These are phyloP conservation scores for Orcinus orca DNA, from an alignment of 2,113 vertebrate species.

Conservation along the genomic window DNA sequence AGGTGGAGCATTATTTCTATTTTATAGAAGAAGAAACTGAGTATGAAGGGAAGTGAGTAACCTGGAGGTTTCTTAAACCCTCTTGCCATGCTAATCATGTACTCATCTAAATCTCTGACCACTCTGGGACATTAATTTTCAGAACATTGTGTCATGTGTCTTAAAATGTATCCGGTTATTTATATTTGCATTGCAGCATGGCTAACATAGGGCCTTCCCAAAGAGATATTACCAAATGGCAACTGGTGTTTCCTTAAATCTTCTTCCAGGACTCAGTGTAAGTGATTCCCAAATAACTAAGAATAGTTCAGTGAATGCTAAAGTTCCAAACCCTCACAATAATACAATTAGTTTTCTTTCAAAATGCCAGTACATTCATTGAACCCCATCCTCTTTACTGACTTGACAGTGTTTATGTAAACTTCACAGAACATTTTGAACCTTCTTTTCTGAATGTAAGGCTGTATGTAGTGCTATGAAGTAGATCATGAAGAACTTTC, in stretches of 20 bases:
- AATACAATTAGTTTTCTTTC: neutral
- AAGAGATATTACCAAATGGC: neutral
- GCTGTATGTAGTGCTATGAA: neutral
- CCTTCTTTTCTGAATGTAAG: neutral
- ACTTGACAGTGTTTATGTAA: neutral
- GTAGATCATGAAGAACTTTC: neutral
- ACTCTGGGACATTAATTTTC: constrained; percentile 39
- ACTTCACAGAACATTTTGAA: neutral
- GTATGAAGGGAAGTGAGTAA: neutral
- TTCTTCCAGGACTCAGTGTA: neutral
- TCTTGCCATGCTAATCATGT: neutral
- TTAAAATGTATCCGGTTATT: constrained; percentile 55
- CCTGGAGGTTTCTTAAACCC: neutral
- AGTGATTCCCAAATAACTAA: constrained; percentile 34
- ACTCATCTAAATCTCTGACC: neutral
- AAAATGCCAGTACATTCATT: neutral
- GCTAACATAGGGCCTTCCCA: constrained; percentile 56
- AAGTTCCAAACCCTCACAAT: neutral
- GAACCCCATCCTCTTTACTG: neutral
- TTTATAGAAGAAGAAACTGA: constrained; percentile 7
- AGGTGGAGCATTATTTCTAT: neutral
- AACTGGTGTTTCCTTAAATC: constrained; percentile 30
- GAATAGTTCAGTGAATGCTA: neutral
- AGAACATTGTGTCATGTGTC: constrained; percentile 33
- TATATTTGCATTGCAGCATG: constrained; percentile 66